Percentiles rank a stretch among this genome's conserved stretches.
These are phyloP conservation scores for Rhodinocichla rosea DNA, from an alignment of 2,113 vertebrate genomes.

Conservation along the genomic window DNA sequence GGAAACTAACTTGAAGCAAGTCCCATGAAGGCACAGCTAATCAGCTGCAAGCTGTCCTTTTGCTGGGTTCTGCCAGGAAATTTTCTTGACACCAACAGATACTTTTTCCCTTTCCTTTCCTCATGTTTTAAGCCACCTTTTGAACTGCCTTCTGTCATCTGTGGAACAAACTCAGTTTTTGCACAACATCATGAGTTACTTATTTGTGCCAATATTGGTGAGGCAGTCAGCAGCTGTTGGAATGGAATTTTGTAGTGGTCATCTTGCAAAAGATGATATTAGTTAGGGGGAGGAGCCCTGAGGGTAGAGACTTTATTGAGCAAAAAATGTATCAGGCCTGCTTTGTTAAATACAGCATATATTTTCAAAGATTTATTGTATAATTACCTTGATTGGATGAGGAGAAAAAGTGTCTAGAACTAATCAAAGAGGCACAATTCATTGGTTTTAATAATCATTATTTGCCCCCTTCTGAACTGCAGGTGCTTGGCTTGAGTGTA, in stretches of 20 bases:
- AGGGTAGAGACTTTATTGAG: neutral
- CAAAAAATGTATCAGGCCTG: neutral
- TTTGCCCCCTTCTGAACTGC: conserved; percentile 26
- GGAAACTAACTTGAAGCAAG: neutral
- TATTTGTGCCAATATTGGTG: neutral
- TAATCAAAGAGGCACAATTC: conserved; percentile 57
- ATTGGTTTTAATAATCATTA: conserved; percentile 19
- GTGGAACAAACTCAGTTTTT: neutral
- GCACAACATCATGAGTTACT: neutral
- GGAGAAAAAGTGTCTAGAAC: conserved; percentile 17
- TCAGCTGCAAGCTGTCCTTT: neutral
- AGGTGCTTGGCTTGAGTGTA: conserved; percentile 51
- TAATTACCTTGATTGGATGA: conserved; percentile 68
- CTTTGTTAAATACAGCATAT: conserved; percentile 38
- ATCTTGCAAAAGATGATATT: neutral
- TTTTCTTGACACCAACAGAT: neutral
- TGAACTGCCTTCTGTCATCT: neutral
- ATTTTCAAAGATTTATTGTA: conserved; percentile 35
- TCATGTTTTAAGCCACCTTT: neutral
- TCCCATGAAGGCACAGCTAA: neutral
- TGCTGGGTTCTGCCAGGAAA: neutral
- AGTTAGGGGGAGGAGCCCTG: neutral
- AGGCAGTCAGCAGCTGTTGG: neutral
- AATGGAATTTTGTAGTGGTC: neutral
- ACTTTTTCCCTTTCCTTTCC: neutral